Evolutionary conservation across 2,797 vertebrate species (phyloP).

Genomic region (Vultur gryphus): DNA sequence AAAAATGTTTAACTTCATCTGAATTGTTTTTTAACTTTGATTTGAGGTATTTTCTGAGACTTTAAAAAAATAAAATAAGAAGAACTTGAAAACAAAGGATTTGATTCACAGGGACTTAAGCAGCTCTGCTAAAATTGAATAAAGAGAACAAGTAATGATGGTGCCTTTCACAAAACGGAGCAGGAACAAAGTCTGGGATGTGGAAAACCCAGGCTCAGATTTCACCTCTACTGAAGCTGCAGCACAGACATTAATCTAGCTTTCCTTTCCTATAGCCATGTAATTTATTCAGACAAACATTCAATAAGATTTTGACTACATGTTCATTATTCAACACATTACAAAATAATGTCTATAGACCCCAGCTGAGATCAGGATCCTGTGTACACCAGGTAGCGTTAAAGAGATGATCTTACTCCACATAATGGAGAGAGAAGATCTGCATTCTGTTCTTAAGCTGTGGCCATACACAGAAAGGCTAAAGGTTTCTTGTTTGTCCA

Average conservation of each 20-base stretch:
- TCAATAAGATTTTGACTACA: not conserved
- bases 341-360: not conserved
- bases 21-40: not conserved
- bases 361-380: not conserved
- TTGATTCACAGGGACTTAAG: not conserved
- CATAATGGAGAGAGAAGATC: not conserved
- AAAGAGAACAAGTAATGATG: not conserved
- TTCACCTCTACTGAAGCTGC: not conserved
- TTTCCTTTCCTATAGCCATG: not conserved
- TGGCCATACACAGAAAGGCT: not conserved
- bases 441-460: not conserved
- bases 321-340: not conserved
- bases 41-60: not conserved
- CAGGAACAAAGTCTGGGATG: not conserved
- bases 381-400: fast-evolving
- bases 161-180: not conserved
- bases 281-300: not conserved
- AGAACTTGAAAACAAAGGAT: not conserved
- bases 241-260: not conserved
- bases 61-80: not conserved
- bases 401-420: not conserved
- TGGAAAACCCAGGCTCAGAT: not conserved
- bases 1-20: not conserved
- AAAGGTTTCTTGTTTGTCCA: not conserved
- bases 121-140: not conserved